phyloP scores from a whole-genome alignment of 2,113 vertebrate species.

The Calyptomena viridis region DNA sequence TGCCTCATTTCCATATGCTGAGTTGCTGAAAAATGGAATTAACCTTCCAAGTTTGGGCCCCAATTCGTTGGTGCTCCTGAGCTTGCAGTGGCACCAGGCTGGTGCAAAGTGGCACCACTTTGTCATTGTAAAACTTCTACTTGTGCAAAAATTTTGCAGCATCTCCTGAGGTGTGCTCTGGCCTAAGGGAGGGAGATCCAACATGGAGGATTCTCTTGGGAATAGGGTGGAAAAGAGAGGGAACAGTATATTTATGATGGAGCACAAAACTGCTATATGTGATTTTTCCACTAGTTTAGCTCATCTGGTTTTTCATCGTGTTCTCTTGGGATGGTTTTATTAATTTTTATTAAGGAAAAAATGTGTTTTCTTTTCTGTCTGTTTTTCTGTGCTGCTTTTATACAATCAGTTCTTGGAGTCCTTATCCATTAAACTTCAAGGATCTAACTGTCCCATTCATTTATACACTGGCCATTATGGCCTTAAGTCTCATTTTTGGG shows the following conservation, averaged over 20 bases:
- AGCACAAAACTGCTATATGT: neutral
- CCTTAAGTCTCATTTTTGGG: neutral
- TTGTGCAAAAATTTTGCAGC: fast-evolving
- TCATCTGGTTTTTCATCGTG: neutral
- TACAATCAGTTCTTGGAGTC: neutral
- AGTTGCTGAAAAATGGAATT: neutral
- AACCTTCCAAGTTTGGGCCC: neutral
- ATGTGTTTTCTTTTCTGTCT: fast-evolving
- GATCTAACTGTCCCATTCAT: neutral
- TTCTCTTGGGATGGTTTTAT: neutral
- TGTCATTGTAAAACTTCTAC: neutral
- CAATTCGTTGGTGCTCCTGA: neutral
- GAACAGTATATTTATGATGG: neutral
- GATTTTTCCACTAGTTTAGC: neutral
- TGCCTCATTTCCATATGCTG: neutral
- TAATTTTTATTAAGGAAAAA: neutral
- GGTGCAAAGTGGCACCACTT: neutral
- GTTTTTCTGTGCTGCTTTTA: neutral
- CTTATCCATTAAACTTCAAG: neutral
- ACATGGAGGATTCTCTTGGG: neutral
- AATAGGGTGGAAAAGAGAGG: neutral
- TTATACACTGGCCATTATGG: neutral
- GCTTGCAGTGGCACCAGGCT: neutral
- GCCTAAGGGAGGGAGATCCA: neutral
- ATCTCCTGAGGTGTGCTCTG: neutral